These are phyloP conservation scores for Microchrysa polita DNA, from an alignment of 2,888 invertebrate genomes.

Conservation along the genomic window DNA sequence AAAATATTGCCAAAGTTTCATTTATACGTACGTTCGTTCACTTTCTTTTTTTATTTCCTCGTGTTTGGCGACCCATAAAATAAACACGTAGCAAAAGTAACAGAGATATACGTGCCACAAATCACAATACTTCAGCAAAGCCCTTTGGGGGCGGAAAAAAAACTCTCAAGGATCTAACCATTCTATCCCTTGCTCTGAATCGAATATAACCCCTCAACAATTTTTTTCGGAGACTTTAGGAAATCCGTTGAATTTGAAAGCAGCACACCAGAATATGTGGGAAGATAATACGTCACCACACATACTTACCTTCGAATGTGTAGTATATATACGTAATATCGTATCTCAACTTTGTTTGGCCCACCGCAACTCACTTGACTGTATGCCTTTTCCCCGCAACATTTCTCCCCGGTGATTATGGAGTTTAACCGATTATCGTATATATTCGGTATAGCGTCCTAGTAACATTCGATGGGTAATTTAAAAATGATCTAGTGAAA, in stretches of 20 bases:
- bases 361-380: not conserved
- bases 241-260: slow-evolving; percentile 24
- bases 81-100: slow-evolving; percentile 38
- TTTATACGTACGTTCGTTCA: too few species aligned
- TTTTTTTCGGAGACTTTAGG: not conserved
- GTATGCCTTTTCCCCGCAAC: not conserved
- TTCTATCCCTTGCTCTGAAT: too few species aligned
- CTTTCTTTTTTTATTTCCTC: too few species aligned
- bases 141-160: not conserved
- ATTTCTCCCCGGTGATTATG: slow-evolving; percentile 15
- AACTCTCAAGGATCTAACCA: not conserved
- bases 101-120: slow-evolving; percentile 34
- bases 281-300: too few species aligned
- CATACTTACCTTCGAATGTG: too few species aligned
- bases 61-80: slow-evolving; percentile 22
- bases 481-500: slow-evolving; percentile 33
- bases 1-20: slow-evolving; percentile 37
- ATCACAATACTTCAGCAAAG: slow-evolving; percentile 23
- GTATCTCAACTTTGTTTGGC: too few species aligned
- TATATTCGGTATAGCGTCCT: not conserved
- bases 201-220: too few species aligned
- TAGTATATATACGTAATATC: too few species aligned
- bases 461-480: slow-evolving; percentile 22
- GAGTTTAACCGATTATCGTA: slow-evolving; percentile 17
- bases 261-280: not conserved